These are phyloP conservation scores for Anguilla rostrata DNA, from an alignment of 2,113 vertebrate genomes.

Conservation along the genomic window DNA sequence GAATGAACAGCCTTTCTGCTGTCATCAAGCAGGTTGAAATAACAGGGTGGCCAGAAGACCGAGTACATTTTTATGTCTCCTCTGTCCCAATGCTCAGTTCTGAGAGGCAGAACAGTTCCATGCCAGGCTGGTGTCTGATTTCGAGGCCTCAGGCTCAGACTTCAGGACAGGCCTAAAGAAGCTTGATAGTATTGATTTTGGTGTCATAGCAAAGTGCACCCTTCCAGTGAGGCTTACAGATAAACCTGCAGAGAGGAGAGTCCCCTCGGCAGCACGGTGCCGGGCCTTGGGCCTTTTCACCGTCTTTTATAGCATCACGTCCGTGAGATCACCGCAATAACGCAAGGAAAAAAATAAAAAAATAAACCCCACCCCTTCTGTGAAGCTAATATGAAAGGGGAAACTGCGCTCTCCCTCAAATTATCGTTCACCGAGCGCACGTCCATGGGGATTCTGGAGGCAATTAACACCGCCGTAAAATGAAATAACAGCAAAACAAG, in stretches of 20 bases:
- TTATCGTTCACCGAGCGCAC: slow-evolving; percentile 8
- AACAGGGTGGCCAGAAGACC: background rate
- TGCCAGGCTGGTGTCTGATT: slow-evolving; percentile 20
- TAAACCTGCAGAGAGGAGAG: slow-evolving; percentile 21
- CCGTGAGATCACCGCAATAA: slow-evolving; percentile 10
- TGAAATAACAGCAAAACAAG: slow-evolving; percentile 19
- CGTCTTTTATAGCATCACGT: background rate
- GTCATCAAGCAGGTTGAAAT: background rate
- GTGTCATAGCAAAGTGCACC: slow-evolving; percentile 34
- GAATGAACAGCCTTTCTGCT: background rate
- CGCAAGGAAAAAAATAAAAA: background rate
- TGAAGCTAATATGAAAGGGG: background rate
- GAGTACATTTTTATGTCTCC: background rate
- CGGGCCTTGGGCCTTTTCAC: slow-evolving; percentile 13
- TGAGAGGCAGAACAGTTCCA: background rate
- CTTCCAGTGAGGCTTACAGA: slow-evolving; percentile 28
- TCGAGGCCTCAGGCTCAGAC: slow-evolving; percentile 23
- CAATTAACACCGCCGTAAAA: slow-evolving; percentile 21
- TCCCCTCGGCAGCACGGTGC: slow-evolving; percentile 27
- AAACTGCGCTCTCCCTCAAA: slow-evolving; percentile 5
- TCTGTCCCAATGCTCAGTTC: slow-evolving; percentile 6
- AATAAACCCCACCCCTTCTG: background rate
- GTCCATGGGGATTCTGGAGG: slow-evolving; percentile 18
- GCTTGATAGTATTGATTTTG: slow-evolving; percentile 35
- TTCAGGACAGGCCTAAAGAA: slow-evolving; percentile 11